phyloP scores from a whole-genome alignment of 1,140 invertebrate genomes.

The Eupeodes corollae region DNA sequence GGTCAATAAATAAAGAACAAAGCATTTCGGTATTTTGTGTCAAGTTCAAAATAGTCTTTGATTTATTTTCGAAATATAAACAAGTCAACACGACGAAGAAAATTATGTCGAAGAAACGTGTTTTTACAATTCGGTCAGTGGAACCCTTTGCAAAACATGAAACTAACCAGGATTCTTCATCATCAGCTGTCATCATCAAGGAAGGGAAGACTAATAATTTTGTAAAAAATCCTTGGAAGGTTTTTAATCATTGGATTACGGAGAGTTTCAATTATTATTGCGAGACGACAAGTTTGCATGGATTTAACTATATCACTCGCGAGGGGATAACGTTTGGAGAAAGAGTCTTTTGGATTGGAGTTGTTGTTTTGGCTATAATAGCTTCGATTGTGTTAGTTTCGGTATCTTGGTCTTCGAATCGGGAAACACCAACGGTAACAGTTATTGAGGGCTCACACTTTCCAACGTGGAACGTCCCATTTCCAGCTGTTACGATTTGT shows the following conservation, averaged over 20 bases:
- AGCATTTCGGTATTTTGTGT: too few species aligned
- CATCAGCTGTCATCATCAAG: too few species aligned
- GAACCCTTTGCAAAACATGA: too few species aligned
- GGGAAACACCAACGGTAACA: conserved; percentile 37
- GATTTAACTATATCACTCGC: conserved; percentile 31
- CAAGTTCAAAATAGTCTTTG: too few species aligned
- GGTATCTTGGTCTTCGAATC: conserved; percentile 39
- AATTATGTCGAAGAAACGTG: too few species aligned
- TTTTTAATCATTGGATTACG: conserved; percentile 17
- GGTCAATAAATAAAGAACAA: too few species aligned
- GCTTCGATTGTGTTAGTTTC: conserved; percentile 37
- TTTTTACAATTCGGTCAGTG: too few species aligned
- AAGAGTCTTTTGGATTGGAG: conserved; percentile 37
- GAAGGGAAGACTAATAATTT: too few species aligned
- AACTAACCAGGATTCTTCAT: too few species aligned
- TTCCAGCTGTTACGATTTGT: conserved; percentile 57
- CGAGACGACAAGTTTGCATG: conserved; percentile 36
- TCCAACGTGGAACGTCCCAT: conserved; percentile 58
- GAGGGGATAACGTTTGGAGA: conserved; percentile 22
- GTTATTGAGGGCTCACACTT: conserved; percentile 56
- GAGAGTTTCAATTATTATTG: conserved; percentile 36
- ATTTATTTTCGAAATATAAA: too few species aligned
- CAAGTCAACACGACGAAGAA: too few species aligned
- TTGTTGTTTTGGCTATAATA: conserved; percentile 36
- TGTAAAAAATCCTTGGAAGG: neutral